phyloP scores from a whole-genome alignment of 2,113 vertebrate genomes.

The Hassar affinis region DNA sequence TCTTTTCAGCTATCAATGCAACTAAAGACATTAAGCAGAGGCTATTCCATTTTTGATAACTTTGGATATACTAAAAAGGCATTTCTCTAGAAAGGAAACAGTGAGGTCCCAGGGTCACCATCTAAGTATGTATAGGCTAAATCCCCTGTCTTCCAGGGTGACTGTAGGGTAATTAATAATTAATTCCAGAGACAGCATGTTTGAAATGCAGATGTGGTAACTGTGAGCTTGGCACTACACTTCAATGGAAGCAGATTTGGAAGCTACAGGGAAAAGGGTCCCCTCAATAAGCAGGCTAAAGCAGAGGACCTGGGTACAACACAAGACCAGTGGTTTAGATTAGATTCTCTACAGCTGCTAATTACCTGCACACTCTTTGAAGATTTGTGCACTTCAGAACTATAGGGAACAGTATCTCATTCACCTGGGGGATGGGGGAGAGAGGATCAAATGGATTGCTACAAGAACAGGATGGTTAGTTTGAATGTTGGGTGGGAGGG shows the following conservation, averaged over 20 bases:
- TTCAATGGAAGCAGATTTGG: conserved; percentile 85
- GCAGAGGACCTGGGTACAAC: conserved; percentile 80
- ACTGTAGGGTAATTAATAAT: conserved; percentile 99
- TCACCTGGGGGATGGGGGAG: conserved; percentile 79
- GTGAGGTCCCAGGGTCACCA: conserved; percentile 66
- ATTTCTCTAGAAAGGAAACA: conserved; percentile 68
- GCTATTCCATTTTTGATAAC: not conserved
- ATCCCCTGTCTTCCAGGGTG: conserved; percentile 93
- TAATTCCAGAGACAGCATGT: conserved; percentile 97
- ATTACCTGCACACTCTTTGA: conserved; percentile 88
- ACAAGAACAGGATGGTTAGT: conserved; percentile 60
- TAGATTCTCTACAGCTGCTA: conserved; percentile 89
- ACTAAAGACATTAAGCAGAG: not conserved
- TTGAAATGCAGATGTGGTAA: conserved; percentile 99
- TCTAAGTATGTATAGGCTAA: conserved; percentile 86
- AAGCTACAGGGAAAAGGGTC: conserved; percentile 54
- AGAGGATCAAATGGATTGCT: conserved; percentile 78
- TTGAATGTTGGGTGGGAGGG: conserved; percentile 8
- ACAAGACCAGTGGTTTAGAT: conserved; percentile 83
- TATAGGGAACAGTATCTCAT: conserved; percentile 78
- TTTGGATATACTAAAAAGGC: conserved; percentile 69
- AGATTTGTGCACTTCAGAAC: conserved; percentile 84
- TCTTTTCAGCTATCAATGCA: not conserved
- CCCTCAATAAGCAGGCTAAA: conserved; percentile 56
- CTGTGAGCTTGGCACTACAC: conserved; percentile 88